Evolutionary conservation across 2,888 invertebrate species (phyloP), one percentile per base, ranked within the genome.

Genomic region (Phengaris arion): DNA sequence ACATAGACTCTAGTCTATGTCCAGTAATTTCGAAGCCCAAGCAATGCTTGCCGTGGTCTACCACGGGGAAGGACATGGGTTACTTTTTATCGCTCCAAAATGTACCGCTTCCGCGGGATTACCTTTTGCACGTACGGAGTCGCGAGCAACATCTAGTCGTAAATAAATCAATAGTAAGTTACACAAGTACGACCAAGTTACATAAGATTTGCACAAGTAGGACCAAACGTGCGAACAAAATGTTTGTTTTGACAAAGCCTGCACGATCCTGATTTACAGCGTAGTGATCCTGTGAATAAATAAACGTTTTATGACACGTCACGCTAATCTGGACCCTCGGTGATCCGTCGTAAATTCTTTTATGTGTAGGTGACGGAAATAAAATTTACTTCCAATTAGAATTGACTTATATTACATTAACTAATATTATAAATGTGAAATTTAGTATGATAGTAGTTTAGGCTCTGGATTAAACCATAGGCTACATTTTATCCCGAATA

Each of bases 311-410:
- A 64, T 64, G 64, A 64, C 35, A 64, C 2, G 59, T 6, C 12
- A 10, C 59, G 6, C 12, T 45, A 35, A 35, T 35, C 35, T 12
- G 13, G 64, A 64, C 64, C 64, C 64, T 35, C 12, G 12, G 35
- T 64, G 64, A 64, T 35, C 64, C 64, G 12, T 64, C 64, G 64
- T 64, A 45, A 64, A 45, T 35, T 64, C 6, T 64, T 64, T 64
- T 64, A 64, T 45, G 9, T 35, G 2, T 35, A 35, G 22, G 64
- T 35, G 35, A 64, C 64, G 35, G 35, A 45, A 35, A 64, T 7
- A 12, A 64, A 64, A 64, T 64, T 35, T 45, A 64, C 6, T 48
- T 35, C 7, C 6, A 48, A 22, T 35, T 45, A 35, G 15, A 35
- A 64, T 12, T 59, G 9, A 22, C 59, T 22, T 15, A 9, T 22